phyloP scores from a whole-genome alignment of 2,797 vertebrate species.

The Synanceia verrucosa region DNA sequence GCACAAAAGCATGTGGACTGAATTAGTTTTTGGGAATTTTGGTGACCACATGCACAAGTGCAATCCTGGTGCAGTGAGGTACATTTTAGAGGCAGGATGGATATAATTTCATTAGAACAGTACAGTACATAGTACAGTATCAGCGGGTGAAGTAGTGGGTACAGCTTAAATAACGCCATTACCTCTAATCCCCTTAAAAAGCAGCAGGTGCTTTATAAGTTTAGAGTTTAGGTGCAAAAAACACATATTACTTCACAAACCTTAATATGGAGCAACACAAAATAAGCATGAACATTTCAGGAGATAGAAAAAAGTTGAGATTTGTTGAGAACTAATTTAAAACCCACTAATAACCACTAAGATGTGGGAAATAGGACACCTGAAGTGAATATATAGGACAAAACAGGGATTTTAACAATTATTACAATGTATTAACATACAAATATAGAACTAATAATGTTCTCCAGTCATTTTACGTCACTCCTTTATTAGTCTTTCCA shows the following conservation, averaged over 20 bases:
- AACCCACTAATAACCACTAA: no score
- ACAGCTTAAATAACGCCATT: constrained; percentile 30
- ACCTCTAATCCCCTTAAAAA: constrained; percentile 41
- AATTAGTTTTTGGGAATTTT: background rate
- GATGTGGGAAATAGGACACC: no score
- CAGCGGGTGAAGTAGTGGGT: background rate
- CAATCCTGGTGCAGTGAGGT: background rate
- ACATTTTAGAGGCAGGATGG: background rate
- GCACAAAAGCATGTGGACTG: background rate
- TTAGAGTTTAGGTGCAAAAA: background rate
- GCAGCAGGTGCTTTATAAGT: constrained; percentile 5
- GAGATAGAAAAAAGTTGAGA: no score
- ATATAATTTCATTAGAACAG: constrained; percentile 21
- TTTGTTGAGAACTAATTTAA: background rate
- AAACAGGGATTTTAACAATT: no score
- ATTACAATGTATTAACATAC: background rate
- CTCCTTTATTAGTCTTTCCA: background rate
- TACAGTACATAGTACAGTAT: constrained; percentile 13
- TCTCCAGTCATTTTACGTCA: background rate
- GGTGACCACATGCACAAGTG: background rate
- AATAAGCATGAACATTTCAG: background rate
- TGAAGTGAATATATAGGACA: no score
- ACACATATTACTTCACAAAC: background rate
- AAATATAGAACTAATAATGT: background rate
- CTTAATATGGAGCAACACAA: background rate